phyloP scores from a whole-genome alignment of 2,113 vertebrate genomes.

The Sula dactylatra region DNA sequence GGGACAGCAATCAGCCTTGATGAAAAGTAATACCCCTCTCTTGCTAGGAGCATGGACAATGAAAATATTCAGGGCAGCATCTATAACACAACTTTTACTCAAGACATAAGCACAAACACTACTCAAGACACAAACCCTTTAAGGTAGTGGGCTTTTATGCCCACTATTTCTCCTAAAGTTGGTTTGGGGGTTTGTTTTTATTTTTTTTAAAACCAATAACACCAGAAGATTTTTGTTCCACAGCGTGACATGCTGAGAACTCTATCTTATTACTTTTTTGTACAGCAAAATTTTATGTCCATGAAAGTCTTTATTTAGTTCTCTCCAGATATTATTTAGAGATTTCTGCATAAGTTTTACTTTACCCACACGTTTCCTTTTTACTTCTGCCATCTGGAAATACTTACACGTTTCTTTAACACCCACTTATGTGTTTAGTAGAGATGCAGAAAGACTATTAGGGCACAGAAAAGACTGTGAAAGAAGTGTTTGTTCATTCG shows the following conservation, averaged over 20 bases:
- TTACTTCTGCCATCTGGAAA: background rate
- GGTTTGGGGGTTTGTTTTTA: too few species aligned
- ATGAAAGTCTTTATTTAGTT: background rate
- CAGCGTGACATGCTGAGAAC: background rate
- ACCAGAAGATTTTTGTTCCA: background rate
- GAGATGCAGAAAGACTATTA: background rate
- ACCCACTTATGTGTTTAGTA: background rate
- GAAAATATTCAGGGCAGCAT: background rate
- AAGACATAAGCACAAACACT: background rate
- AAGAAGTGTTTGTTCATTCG: background rate
- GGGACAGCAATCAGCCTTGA: background rate
- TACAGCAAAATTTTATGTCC: background rate
- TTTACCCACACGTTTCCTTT: background rate
- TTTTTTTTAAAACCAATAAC: background rate
- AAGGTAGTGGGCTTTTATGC: background rate
- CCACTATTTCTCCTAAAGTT: background rate
- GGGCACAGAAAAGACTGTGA: background rate
- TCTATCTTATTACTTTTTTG: background rate
- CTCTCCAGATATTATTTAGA: background rate
- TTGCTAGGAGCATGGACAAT: background rate
- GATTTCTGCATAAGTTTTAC: background rate
- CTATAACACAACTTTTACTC: background rate
- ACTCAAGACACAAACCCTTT: background rate
- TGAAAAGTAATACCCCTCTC: background rate
- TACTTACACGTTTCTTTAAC: background rate